Base-by-base conservation (phyloP, 2,888 invertebrate genomes). In the Nomada goodeniana region DNA sequence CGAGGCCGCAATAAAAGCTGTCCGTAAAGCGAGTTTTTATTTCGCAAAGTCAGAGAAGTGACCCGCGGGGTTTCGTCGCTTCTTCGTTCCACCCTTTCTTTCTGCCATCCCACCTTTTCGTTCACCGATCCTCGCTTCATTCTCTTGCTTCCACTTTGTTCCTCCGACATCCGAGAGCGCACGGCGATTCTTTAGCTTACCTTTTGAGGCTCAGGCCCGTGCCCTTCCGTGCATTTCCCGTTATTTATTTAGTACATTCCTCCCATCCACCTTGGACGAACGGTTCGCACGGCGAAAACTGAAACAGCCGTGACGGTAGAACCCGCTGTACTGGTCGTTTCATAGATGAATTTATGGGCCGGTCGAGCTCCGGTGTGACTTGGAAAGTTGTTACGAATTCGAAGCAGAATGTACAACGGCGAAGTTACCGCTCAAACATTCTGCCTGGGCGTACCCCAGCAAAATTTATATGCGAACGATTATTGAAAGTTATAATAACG, bases 11-110 rank as follows among this genome's bases (percentile, higher is more conserved):
- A 92, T 92, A 91, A 92, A 92, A 92, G 92, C 90, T 90, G 85
- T 87, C 85, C 87, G 91, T 90, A 92, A 91, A 92, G 91, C 89
- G 90, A 91, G 91, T 91, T 92, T 92, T 92, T 92, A 92, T 92
- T 92, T 92, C 90, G 89, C 89, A 91, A 91, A 91, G 91, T 91
- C 90, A 90, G 86, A 79, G 89, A 89, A 91, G 90, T 91, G 89
- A 91, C 91, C 91, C 90, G 89, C 87, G 84, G 89, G 90, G 89
- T 87, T 86, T 88, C 88, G 82, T 84, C 86, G 75, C 85, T 83
- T 85, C 82, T 78, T 75, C 63, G 42, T 74, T 52, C 67, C 68
- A 18, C 26, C 52, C 63, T 74, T 75, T 79, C 80, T 71, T 71
- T 63, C 47, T 52, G 67, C 67, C 52, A n/a, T 63, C 67, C 61